Base-by-base conservation (phyloP, 2,797 vertebrate species). In the Naso thynnoides region DNA sequence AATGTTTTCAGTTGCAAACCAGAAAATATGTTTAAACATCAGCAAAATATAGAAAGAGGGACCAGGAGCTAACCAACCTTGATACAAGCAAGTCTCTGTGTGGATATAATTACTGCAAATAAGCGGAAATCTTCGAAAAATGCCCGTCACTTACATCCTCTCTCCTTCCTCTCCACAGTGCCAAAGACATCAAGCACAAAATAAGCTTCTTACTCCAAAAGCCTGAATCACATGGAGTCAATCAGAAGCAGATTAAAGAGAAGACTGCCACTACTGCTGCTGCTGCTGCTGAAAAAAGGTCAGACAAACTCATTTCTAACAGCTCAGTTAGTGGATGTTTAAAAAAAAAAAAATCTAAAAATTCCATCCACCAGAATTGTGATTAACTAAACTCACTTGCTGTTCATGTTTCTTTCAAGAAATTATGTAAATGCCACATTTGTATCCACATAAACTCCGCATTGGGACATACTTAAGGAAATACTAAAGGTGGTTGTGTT, bases 181-280 rank as follows among this genome's bases (percentile, higher is more conserved):
- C 96, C 66, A 98, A 98, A 93, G 97, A 97, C 70, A 98, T 98
- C 93, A 99, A 98, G 79, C 95, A 97, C 83, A 95, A 97, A 59
- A 94, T 98, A 23, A 97, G 95, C 36, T 95, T 96, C 82, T 86
- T 99, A 60, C 94, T 98, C 54, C 97, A 97, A 86, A 99, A 96
- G 87, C 92, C 96, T 5, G 97, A 97, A 31, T 62, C 83, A 5
- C 91, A 87, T 13, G 29, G 91, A 14, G 90, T 91, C 8, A 95
- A 97, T 60, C 94, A 94, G 13, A 93, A 92, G 74, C 86, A 85
- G 36, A 78, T 70, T 10, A 89, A 92, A 81, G 95, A 94, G 67
- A 96, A 95, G 90, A 68, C 81, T 13, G 89, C 87, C 0, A 14
- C 58, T 6, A 31, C 83, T 29, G 79, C 83, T 13, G 90, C 88